Conservation (phyloP, 30 jellyfish, hydroid and myxozoan genomes). For the Aurelia sp. region DNA sequence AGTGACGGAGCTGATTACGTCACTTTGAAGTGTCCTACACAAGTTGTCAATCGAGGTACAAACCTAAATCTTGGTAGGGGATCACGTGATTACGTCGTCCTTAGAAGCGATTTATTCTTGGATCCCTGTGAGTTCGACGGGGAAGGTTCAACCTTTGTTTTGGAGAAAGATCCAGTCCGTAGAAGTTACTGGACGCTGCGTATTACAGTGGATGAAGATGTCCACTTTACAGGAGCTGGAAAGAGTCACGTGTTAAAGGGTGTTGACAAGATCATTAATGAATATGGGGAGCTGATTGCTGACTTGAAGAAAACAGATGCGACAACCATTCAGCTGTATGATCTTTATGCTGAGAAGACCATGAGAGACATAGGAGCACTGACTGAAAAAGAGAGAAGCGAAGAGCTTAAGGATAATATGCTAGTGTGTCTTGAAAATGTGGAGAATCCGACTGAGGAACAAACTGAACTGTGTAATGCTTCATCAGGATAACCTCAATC, state of each 20-base stretch:
- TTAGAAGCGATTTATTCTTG: slow-evolving; percentile 24
- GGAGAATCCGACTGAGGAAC: slow-evolving; percentile 9
- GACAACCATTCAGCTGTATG: background rate
- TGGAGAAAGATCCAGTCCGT: background rate
- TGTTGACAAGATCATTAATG: slow-evolving; percentile 24
- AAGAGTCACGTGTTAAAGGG: background rate
- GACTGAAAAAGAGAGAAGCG: background rate
- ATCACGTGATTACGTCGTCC: background rate
- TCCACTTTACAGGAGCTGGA: slow-evolving; percentile 7
- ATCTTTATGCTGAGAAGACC: slow-evolving; percentile 1
- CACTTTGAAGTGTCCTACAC: slow-evolving; percentile 9
- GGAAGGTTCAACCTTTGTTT: background rate
- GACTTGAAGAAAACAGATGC: background rate
- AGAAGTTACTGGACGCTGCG: slow-evolving; percentile 3
- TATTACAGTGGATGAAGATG: background rate
- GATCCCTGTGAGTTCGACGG: slow-evolving; percentile 33
- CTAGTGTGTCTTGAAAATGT: background rate
- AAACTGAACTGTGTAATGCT: background rate
- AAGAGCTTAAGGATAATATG: background rate
- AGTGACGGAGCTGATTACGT: background rate
- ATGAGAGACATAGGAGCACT: background rate
- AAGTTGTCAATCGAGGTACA: background rate
- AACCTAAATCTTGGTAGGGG: background rate
- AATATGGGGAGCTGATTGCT: slow-evolving; percentile 6
- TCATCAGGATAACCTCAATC: too few species aligned